phyloP scores from a whole-genome alignment of 2,888 invertebrate species.

The Biston betularia region DNA sequence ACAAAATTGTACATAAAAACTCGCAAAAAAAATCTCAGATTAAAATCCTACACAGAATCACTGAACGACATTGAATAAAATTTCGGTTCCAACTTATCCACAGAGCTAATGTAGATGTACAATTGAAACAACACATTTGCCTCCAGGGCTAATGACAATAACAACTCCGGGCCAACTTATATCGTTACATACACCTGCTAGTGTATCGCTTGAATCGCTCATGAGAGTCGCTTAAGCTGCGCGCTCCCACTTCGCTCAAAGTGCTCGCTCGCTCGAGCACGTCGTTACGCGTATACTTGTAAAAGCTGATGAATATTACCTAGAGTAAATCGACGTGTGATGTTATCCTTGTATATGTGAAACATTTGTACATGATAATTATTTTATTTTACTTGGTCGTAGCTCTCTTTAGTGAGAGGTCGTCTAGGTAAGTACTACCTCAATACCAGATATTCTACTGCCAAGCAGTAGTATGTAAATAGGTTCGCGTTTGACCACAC shows the following conservation, averaged over 20 bases:
- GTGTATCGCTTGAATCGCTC: slow-evolving; percentile 7
- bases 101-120: not conserved
- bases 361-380: not conserved
- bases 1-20: too few species aligned
- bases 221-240: slow-evolving; percentile 14
- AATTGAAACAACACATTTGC: slow-evolving; percentile 18
- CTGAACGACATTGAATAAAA: not conserved
- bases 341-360: not conserved
- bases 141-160: slow-evolving; percentile 17
- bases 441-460: too few species aligned
- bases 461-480: too few species aligned
- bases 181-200: slow-evolving; percentile 25
- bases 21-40: too few species aligned
- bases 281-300: slow-evolving; percentile 11
- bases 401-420: too few species aligned
- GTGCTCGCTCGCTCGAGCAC: slow-evolving; percentile 19
- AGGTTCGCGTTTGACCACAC: too few species aligned
- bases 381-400: not conserved
- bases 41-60: not conserved
- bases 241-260: slow-evolving; percentile 18
- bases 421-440: too few species aligned
- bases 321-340: slow-evolving; percentile 11
- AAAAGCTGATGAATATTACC: slow-evolving; percentile 7
- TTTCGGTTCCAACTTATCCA: slow-evolving; percentile 1
- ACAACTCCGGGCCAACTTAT: slow-evolving; percentile 13